phyloP scores from a whole-genome alignment of 2,797 vertebrate genomes.

The Rhabdomys pumilio region DNA sequence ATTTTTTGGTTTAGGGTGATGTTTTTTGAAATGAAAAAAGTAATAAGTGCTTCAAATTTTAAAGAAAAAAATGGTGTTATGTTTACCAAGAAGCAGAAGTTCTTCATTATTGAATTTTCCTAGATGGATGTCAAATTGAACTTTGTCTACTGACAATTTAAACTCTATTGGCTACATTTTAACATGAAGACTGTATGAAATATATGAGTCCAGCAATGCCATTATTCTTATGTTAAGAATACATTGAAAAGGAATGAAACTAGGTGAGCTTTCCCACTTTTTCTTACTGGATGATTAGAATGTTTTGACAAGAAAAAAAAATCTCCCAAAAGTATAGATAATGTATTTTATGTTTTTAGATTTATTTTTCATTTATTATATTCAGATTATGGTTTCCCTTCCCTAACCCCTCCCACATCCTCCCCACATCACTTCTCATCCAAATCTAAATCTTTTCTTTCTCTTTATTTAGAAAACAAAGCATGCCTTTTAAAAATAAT shows the following conservation, averaged over 20 bases:
- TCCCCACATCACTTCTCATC: neutral
- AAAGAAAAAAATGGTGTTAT: neutral
- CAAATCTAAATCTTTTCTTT: neutral
- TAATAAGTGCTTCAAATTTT: neutral
- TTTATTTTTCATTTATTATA: neutral
- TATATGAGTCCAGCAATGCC: neutral
- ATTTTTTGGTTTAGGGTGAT: neutral
- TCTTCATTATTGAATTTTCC: neutral
- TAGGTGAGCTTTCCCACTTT: neutral
- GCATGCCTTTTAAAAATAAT: neutral
- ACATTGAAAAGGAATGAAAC: neutral
- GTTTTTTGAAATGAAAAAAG: neutral
- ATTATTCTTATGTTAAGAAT: neutral
- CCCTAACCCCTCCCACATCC: neutral
- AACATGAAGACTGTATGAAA: neutral
- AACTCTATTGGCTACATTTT: neutral
- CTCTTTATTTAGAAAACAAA: neutral
- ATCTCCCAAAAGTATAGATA: neutral
- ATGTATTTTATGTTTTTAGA: neutral
- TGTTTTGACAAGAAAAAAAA: neutral
- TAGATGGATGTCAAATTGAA: neutral
- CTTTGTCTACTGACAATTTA: constrained; percentile 21
- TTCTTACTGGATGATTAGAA: neutral
- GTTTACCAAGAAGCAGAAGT: neutral
- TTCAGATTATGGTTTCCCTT: neutral